Conservation (phyloP, 1,140 invertebrate genomes). For the Spodoptera litura region DNA sequence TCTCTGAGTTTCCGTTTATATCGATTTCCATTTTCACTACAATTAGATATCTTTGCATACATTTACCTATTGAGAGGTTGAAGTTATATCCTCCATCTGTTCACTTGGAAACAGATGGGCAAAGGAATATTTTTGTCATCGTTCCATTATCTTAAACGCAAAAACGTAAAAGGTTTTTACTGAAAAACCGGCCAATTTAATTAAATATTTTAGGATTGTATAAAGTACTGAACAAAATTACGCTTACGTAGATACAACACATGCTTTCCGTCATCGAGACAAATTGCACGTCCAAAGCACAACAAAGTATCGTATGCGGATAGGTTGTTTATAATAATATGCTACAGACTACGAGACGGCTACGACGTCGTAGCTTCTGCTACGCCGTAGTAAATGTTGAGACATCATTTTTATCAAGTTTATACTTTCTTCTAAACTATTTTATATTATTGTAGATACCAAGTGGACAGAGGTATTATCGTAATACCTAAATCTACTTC, state of each 20-base stretch:
- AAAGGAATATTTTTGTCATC: neutral
- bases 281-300: slow-evolving; percentile 1
- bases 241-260: neutral
- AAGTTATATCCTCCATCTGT: neutral
- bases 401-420: neutral
- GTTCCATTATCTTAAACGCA: neutral
- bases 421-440: neutral
- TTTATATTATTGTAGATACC: slow-evolving; percentile 83
- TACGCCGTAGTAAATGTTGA: neutral
- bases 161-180: neutral
- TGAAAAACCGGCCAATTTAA: neutral
- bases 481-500: slow-evolving; percentile 89
- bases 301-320: neutral
- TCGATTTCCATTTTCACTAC: neutral
- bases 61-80: neutral
- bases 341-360: too few species aligned
- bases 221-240: neutral
- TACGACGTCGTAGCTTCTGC: neutral
- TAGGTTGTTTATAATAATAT: too few species aligned
- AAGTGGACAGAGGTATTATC: slow-evolving; percentile 88
- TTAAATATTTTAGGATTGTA: neutral
- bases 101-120: slow-evolving; percentile 4
- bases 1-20: neutral
- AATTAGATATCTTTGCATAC: neutral
- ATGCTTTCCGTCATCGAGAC: neutral